Evolutionary conservation across 2,888 invertebrate genomes (phyloP).

Genomic region (Meloe dianella): DNA sequence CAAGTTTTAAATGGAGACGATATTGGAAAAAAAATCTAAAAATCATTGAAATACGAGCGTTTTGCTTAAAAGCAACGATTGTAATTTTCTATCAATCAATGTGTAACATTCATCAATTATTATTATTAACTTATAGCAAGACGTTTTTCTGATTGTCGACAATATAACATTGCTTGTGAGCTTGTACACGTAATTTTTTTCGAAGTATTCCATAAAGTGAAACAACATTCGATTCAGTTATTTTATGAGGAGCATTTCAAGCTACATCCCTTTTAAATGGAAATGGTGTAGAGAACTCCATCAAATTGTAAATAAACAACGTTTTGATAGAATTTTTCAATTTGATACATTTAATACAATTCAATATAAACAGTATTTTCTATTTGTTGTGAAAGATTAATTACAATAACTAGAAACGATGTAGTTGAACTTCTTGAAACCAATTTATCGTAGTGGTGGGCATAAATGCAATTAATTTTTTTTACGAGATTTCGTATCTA

Average conservation of each 20-base stretch:
- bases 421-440: neutral
- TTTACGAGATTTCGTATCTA: slow-evolving; percentile 1
- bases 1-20: too few species aligned
- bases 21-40: too few species aligned
- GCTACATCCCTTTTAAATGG: too few species aligned
- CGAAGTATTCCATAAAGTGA: too few species aligned
- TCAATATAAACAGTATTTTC: too few species aligned
- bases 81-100: neutral
- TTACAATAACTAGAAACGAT: neutral
- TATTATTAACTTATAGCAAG: neutral
- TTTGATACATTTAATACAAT: slow-evolving; percentile 3
- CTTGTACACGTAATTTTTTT: too few species aligned
- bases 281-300: too few species aligned
- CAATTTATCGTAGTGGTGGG: slow-evolving; percentile 1
- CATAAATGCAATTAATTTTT: neutral
- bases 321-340: neutral
- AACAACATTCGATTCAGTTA: too few species aligned
- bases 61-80: neutral
- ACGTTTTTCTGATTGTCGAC: neutral
- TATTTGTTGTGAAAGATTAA: too few species aligned
- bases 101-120: too few species aligned
- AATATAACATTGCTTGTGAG: neutral
- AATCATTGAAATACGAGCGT: neutral
- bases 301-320: too few species aligned
- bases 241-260: too few species aligned